These are phyloP conservation scores for Machimus rusticus DNA, from an alignment of 2,888 invertebrate species.

Conservation along the genomic window DNA sequence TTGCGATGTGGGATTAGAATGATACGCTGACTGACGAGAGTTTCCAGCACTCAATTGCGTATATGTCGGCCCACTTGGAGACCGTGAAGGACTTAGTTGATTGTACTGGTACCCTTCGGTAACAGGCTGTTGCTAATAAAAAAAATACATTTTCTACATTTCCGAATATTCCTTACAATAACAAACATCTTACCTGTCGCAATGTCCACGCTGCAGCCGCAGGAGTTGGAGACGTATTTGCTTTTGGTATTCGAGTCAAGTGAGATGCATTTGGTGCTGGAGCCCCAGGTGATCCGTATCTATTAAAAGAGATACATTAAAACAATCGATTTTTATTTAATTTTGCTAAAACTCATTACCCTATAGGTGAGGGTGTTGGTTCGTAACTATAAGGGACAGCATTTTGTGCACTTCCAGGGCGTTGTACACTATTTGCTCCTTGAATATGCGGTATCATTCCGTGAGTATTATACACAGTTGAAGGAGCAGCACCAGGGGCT, in stretches of 20 bases:
- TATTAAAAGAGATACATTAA: slow-evolving; percentile 34
- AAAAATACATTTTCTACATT: not conserved
- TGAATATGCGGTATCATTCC: slow-evolving; percentile 54
- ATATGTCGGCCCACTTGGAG: slow-evolving; percentile 84
- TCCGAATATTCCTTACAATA: not conserved
- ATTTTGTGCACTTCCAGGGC: slow-evolving; percentile 75
- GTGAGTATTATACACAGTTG: slow-evolving; percentile 55
- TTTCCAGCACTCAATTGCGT: slow-evolving; percentile 78
- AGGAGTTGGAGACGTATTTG: slow-evolving; percentile 74
- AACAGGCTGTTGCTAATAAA: slow-evolving; percentile 66
- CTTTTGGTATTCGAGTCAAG: slow-evolving; percentile 72
- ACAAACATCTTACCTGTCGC: slow-evolving; percentile 64
- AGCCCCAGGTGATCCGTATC: slow-evolving; percentile 67
- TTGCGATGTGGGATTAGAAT: slow-evolving; percentile 58
- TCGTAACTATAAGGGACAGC: slow-evolving; percentile 76
- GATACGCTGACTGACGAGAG: slow-evolving; percentile 63
- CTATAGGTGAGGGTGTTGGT: slow-evolving; percentile 73
- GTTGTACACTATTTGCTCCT: slow-evolving; percentile 66
- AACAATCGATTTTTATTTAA: not conserved
- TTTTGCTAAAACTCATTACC: slow-evolving; percentile 49
- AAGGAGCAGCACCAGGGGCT: slow-evolving; percentile 47
- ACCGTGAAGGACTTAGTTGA: slow-evolving; percentile 79
- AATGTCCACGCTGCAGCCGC: slow-evolving; percentile 73
- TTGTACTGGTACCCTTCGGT: slow-evolving; percentile 76
- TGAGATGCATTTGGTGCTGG: slow-evolving; percentile 68